Conservation (phyloP, 1,140 invertebrate species). For the Macrocentrus cingulum region DNA sequence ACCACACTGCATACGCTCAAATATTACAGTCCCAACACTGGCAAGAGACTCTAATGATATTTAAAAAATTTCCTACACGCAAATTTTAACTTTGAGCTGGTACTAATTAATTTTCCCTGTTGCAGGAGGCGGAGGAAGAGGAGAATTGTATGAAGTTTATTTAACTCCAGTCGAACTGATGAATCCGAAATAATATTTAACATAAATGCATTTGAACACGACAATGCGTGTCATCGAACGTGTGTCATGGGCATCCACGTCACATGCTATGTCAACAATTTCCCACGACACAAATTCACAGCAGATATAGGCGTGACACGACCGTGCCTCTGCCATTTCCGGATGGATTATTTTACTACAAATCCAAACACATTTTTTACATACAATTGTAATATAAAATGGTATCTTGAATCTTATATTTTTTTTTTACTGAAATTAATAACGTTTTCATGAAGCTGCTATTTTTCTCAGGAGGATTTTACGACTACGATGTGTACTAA, state of each 20-base stretch:
- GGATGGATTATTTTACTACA: conserved; percentile 11
- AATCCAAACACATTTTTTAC: neutral
- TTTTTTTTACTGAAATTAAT: too few relatives aligned
- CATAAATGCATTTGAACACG: neutral
- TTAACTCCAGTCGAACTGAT: neutral
- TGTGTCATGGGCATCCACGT: conserved; percentile 1
- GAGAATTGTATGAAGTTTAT: too few relatives aligned
- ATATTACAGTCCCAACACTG: too few relatives aligned
- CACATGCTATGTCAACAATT: conserved; percentile 1
- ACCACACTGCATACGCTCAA: neutral
- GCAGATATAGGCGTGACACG: conserved; percentile 9
- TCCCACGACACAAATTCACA: conserved; percentile 18
- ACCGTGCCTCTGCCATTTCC: conserved; percentile 44
- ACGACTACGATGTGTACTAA: too few relatives aligned
- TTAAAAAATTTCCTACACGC: too few relatives aligned
- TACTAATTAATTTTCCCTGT: too few relatives aligned
- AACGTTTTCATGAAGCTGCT: too few relatives aligned
- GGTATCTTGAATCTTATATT: too few relatives aligned
- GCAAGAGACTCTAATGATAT: too few relatives aligned
- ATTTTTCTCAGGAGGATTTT: too few relatives aligned
- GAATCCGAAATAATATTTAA: neutral
- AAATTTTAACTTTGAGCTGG: too few relatives aligned
- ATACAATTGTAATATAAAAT: neutral
- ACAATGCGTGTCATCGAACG: neutral
- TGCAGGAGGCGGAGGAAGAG: too few relatives aligned